Conservation (phyloP, 1,140 invertebrate genomes). For the Eriosoma lanigerum region DNA sequence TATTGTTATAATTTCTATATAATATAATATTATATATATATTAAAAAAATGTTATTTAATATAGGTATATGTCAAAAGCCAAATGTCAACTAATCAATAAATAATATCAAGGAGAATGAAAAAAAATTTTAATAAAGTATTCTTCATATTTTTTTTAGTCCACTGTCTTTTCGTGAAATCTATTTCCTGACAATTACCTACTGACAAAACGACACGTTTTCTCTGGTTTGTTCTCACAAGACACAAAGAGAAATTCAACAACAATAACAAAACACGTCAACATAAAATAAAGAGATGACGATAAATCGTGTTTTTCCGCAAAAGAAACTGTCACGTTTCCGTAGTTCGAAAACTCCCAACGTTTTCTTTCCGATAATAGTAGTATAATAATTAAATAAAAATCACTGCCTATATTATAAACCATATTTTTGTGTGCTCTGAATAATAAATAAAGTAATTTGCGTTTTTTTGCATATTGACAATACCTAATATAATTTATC, state of each 20-base stretch:
- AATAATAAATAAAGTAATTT: too few relatives aligned
- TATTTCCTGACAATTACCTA: constrained; percentile 9
- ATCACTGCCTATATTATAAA: too few relatives aligned
- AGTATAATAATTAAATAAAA: neutral
- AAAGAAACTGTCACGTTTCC: neutral
- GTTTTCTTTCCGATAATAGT: constrained; percentile 16
- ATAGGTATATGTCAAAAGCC: too few relatives aligned
- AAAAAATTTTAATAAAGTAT: constrained; percentile 5
- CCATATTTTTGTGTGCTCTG: too few relatives aligned
- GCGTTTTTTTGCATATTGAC: too few relatives aligned
- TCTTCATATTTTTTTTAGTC: neutral
- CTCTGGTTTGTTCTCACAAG: constrained; percentile 27
- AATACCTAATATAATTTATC: too few relatives aligned
- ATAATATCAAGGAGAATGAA: neutral
- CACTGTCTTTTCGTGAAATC: neutral
- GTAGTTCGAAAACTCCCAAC: neutral
- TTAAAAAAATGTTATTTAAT: too few relatives aligned
- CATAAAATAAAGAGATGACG: constrained; percentile 11
- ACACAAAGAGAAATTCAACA: constrained; percentile 43
- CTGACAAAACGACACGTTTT: constrained; percentile 17
- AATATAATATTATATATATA: too few relatives aligned
- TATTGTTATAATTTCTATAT: too few relatives aligned
- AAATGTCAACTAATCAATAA: neutral
- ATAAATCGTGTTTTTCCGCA: constrained; percentile 18
- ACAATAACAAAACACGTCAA: constrained; percentile 6